Base-by-base conservation (phyloP, 1,140 invertebrate species). In the Philaenus spumarius region DNA sequence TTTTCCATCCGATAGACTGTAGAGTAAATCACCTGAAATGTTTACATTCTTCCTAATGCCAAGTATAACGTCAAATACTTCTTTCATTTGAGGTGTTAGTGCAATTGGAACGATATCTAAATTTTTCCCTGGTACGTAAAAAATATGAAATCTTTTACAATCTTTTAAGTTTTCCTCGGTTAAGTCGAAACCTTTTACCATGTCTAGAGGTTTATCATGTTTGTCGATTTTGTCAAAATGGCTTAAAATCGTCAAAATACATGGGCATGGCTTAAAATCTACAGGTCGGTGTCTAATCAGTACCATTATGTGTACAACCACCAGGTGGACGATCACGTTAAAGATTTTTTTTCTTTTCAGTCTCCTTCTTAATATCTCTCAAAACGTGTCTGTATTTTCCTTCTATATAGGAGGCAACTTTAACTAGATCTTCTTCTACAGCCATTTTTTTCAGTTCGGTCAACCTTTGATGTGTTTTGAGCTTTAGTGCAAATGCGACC, bases 21-120 rank as follows among this genome's bases (percentile, higher is more conserved):
- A 55, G 6, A 55, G 19, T 2, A 15, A 4, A 14, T 54, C 52
- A 40, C 2, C 19, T 1, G 35, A 15, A n/a, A 54, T 54, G 2
- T 34, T 17, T 20, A 54, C 52, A 1, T 30, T 35, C 7, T 20
- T 22, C 20, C 52, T 54, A 12, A 34, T 15, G 1, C 20, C 14
- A 17, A 54, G 9, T 12, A 54, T n/a, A 34, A 15, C 19, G n/a
- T 37, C 35, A 1, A 54, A 1, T 7, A 23, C 52, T 19, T 40
- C 11, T 54, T 54, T 54, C 30, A 54, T 54, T 20, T 40, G 37
- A 5, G 30, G 19, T 5, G 40, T 22, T 1, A 54, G 15, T 12
- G 39, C 52, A 5, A 54, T 54, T 17, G 52, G 52, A 17, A 54
- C 35, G 2, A 39, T 54, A 20, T 54, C 30, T 12, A 37, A 40